phyloP scores from a whole-genome alignment of 2,113 vertebrate genomes.

The Collichthys lucidus region DNA sequence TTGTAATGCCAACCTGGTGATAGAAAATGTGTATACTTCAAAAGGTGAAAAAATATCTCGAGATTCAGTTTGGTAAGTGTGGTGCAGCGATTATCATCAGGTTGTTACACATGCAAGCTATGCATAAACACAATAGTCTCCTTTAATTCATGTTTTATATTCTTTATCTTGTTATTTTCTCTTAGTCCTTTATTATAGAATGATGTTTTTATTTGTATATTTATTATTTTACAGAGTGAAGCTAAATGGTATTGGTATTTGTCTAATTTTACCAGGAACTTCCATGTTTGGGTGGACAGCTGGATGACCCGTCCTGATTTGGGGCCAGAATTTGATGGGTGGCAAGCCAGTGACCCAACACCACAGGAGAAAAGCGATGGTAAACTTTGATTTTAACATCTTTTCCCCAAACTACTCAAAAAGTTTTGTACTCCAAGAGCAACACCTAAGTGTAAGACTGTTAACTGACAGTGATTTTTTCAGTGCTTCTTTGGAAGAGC shows the following conservation, averaged over 20 bases:
- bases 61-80: slow-evolving; percentile 90
- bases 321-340: slow-evolving; percentile 83
- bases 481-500: background rate
- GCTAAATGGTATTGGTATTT: background rate
- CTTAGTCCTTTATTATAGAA: background rate
- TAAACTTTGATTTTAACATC: slow-evolving; percentile 59
- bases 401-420: background rate
- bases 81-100: background rate
- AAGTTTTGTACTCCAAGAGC: background rate
- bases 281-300: slow-evolving; percentile 94
- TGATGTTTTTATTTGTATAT: background rate
- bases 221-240: background rate
- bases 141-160: background rate
- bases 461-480: background rate
- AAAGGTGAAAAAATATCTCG: slow-evolving; percentile 62
- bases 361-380: slow-evolving; percentile 95
- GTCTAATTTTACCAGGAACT: slow-evolving; percentile 86
- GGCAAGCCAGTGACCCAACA: slow-evolving; percentile 93
- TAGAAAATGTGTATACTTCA: slow-evolving; percentile 85
- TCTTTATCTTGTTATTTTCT: background rate
- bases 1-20: slow-evolving; percentile 88
- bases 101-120: background rate
- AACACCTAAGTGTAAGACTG: background rate
- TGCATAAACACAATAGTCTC: background rate
- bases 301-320: slow-evolving; percentile 95